Base-by-base conservation (phyloP, 1,140 invertebrate genomes). In the Wiebesia pumilae region DNA sequence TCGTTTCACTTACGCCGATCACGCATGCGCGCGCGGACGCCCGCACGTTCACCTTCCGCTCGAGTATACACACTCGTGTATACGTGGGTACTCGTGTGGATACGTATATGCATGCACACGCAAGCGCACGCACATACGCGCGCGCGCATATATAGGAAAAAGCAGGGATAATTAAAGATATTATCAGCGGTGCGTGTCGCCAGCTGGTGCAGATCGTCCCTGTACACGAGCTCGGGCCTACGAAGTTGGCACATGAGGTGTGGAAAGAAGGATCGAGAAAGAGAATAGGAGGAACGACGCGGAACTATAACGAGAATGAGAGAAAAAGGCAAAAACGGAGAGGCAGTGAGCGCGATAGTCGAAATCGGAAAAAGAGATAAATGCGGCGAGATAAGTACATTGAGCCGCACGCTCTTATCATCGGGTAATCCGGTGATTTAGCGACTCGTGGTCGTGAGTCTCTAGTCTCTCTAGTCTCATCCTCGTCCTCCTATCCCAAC, bases 91-190 rank as follows among this genome's bases (percentile, higher is more conserved):
- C 51, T 54, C 51, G 51, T 19, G 7, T 54, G 51, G 51, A 54
- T 54, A 16, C 14, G 14, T 14, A 47, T 14, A 47, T 47, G 14
- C n/a, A 47, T 47, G 43, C 16, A 21, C n/a, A n/a, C n/a, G n/a
- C n/a, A n/a, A n/a, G n/a, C n/a, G n/a, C n/a, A n/a, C n/a, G n/a
- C n/a, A n/a, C n/a, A 24, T 38, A 30, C 33, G 35, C 38, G 3
- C 35, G 24, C 2, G 73, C 62, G 38, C 51, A 3, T 38, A 0
- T 40, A 27, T 54, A 75, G 47, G 54, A 40, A 85, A 87, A 90
- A 86, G 88, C 90, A 89, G 86, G 77, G 89, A 91, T 92, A 93
- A 92, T 93, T 93, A 93, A 92, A 92, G 92, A 93, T 93, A 92
- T 91, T 93, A 93, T 93, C 92, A 89, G 87, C 88, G 90, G 90